Evolutionary conservation across 2,888 invertebrate species (phyloP).

Genomic region (Chloroclystis v-ata): DNA sequence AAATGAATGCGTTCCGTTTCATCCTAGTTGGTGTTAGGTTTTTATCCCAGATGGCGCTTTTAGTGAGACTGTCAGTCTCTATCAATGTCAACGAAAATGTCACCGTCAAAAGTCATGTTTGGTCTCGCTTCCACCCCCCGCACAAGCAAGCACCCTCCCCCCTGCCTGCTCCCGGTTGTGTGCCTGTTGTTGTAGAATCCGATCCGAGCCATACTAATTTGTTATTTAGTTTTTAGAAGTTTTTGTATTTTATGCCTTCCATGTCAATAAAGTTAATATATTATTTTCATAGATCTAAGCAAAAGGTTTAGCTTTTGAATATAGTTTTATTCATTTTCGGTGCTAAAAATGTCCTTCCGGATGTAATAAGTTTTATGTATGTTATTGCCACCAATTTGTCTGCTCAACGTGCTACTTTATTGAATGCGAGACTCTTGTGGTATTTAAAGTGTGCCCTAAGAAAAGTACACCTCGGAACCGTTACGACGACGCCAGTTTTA

Average conservation of each 20-base stretch:
- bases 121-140: background rate
- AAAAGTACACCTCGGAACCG: slow-evolving; percentile 33
- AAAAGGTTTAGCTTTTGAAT: slow-evolving; percentile 42
- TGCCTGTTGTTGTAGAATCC: slow-evolving; percentile 38
- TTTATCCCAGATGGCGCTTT: slow-evolving; percentile 57
- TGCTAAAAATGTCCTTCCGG: slow-evolving; percentile 58
- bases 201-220: slow-evolving; percentile 67
- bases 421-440: slow-evolving; percentile 35
- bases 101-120: slow-evolving; percentile 35
- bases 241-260: slow-evolving; percentile 52
- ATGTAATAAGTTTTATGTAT: slow-evolving; percentile 43
- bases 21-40: slow-evolving; percentile 21
- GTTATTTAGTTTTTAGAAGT: slow-evolving; percentile 69
- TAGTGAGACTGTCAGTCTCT: slow-evolving; percentile 18
- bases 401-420: slow-evolving; percentile 36
- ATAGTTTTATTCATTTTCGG: slow-evolving; percentile 57
- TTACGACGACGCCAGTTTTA: slow-evolving; percentile 42
- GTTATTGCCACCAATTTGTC: slow-evolving; percentile 45
- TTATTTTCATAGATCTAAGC: slow-evolving; percentile 47
- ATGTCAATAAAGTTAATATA: slow-evolving; percentile 38
- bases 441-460: slow-evolving; percentile 36
- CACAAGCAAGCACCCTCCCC: background rate
- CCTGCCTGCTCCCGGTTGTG: background rate
- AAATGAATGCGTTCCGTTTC: slow-evolving; percentile 35
- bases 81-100: slow-evolving; percentile 27